Evolutionary conservation across 2,113 vertebrate species (phyloP).

Genomic region (Indri indri): DNA sequence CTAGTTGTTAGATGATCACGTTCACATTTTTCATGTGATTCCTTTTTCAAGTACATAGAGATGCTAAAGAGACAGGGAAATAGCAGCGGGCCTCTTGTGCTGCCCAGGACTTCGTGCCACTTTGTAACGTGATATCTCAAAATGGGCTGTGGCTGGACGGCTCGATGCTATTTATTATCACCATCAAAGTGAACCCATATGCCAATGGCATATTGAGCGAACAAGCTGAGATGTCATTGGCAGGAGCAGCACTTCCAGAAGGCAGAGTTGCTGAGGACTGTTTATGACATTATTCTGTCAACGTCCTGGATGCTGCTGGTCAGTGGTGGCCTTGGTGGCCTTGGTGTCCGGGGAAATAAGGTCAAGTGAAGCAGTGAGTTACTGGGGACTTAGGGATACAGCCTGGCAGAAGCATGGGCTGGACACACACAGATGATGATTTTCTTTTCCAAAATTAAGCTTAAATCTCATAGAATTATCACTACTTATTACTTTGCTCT

Average conservation of each 20-base stretch:
- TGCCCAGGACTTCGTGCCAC: neutral
- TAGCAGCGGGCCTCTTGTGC: neutral
- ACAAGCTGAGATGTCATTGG: constrained; percentile 40
- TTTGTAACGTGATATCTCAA: neutral
- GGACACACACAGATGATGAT: neutral
- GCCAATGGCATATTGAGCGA: constrained; percentile 37
- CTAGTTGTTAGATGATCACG: neutral
- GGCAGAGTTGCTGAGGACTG: constrained; percentile 8
- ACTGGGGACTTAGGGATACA: neutral
- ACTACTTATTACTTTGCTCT: neutral
- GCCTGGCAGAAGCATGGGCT: neutral
- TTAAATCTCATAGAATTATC: neutral
- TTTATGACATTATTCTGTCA: neutral
- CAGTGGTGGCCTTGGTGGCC: neutral
- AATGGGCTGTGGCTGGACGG: neutral
- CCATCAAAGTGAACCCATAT: constrained; percentile 2
- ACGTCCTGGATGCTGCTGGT: neutral
- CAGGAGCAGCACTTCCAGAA: constrained; percentile 38
- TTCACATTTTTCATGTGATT: neutral
- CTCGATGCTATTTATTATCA: neutral
- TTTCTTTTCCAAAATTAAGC: neutral
- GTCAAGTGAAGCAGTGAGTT: neutral
- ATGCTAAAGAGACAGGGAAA: neutral
- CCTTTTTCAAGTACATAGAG: neutral
- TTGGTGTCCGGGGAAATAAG: neutral